Conservation (phyloP, 2,797 vertebrate genomes). For the Rhyacichthys aspro region DNA sequence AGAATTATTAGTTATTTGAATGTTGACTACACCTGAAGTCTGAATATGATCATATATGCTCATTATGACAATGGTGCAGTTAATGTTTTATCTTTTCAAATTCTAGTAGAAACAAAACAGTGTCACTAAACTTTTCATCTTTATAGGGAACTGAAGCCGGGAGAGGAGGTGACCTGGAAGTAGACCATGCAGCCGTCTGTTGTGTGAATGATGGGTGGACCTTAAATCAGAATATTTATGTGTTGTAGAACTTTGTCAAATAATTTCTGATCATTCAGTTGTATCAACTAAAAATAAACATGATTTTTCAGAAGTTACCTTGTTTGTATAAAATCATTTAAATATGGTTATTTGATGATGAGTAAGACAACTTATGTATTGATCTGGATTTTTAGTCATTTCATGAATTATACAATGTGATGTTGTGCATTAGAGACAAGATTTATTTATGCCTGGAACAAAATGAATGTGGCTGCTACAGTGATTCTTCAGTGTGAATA, state of each 20-base stretch:
- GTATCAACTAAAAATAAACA: slow-evolving; percentile 70
- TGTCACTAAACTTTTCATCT: slow-evolving; percentile 9
- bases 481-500: slow-evolving; percentile 84
- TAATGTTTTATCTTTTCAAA: too few species aligned
- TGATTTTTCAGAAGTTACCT: slow-evolving; percentile 46
- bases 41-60: too few species aligned
- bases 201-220: slow-evolving; percentile 36
- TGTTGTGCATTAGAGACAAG: slow-evolving; percentile 13
- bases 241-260: slow-evolving; percentile 27
- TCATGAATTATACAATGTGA: not conserved
- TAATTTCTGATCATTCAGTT: slow-evolving; percentile 37
- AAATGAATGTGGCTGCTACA: slow-evolving; percentile 49
- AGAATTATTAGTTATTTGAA: too few species aligned
- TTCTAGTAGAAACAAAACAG: too few species aligned
- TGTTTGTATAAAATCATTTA: not conserved
- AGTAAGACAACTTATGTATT: not conserved
- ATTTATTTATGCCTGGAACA: slow-evolving; percentile 23
- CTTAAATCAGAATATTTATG: slow-evolving; percentile 56
- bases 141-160: slow-evolving; percentile 89
- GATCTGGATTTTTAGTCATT: not conserved
- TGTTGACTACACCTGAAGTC: too few species aligned
- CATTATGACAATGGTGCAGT: too few species aligned
- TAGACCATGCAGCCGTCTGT: slow-evolving; percentile 68
- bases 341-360: slow-evolving; percentile 25
- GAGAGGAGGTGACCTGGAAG: slow-evolving; percentile 90